Evolutionary conservation across 2,113 vertebrate species (phyloP), one percentile per base, ranked within the genome.

Genomic region (Arizona elegans): DNA sequence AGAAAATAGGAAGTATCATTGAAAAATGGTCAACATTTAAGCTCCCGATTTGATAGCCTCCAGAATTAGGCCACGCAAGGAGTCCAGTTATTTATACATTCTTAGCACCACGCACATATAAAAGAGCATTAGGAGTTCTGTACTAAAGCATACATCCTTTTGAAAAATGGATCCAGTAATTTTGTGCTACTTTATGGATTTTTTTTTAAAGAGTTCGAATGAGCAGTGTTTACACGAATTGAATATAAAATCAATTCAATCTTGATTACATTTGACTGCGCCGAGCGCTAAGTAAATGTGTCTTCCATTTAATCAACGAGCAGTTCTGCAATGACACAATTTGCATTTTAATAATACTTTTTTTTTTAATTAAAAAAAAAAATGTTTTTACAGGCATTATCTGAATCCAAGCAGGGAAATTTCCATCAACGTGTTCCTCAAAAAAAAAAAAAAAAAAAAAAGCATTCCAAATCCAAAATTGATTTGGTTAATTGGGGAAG

Each of bases 201-300:
- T 89, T 96, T 88, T 96, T 95, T 96, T 95, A 95, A 96, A 95
- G 96, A 95, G 94, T 93, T 90, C 90, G 95, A 96, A 95, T 94
- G 93, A 97, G 92, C 95, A 94, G 89, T 96, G 96, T 97, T 97
- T 97, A 97, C 96, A 97, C 0, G 94, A 96, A 94, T 62, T 56
- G 97, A 97, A 97, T 97, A 96, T 95, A 96, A 97, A 97, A 97
- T 97, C 97, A 97, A 96, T 97, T 94, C 95, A 91, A 92, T 96
- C 97, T 97, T 97, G 96, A 97, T 97, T 97, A 97, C 96, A 96
- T 96, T 96, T 97, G 95, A 97, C 96, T 96, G 95, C 96, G 96
- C 95, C 93, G 94, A 97, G 95, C 90, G 90, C 96, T 95, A 97
- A 97, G 96, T 95, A 95, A 89, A 97, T 94, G 95, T 93, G 94